These are phyloP conservation scores for Meiosimyza platycephala DNA, from an alignment of 2,888 invertebrate genomes.

Conservation along the genomic window DNA sequence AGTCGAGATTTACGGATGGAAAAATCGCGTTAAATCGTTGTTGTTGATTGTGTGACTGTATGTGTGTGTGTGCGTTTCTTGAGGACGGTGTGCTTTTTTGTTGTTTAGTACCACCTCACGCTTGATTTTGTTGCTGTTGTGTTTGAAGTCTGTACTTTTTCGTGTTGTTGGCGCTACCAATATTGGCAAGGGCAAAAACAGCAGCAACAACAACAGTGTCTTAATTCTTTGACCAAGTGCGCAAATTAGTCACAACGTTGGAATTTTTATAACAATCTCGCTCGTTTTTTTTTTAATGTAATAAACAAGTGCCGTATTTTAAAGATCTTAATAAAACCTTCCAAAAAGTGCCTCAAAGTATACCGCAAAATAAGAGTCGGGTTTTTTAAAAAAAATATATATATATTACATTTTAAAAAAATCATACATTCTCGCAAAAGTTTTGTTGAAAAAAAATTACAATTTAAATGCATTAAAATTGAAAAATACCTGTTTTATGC, in stretches of 20 bases:
- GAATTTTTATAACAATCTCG: slow-evolving; percentile 4
- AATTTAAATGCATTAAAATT: slow-evolving; percentile 5
- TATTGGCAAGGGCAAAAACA: slow-evolving; percentile 9
- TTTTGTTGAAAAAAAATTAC: no score
- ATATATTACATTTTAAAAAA: background rate
- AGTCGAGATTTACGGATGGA: slow-evolving; percentile 64
- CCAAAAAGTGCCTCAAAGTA: no score
- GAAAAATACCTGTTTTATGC: slow-evolving; percentile 41
- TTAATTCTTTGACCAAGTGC: background rate
- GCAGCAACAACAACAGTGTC: slow-evolving; percentile 4
- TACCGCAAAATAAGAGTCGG: background rate
- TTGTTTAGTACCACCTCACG: background rate
- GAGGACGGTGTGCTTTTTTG: background rate
- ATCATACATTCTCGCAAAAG: background rate
- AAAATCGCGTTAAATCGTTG: background rate
- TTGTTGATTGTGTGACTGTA: background rate
- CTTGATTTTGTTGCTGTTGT: slow-evolving; percentile 39
- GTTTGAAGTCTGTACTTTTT: slow-evolving; percentile 50
- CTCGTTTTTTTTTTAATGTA: background rate
- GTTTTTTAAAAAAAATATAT: background rate
- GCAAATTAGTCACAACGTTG: slow-evolving; percentile 32
- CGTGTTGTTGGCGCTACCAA: slow-evolving; percentile 10
- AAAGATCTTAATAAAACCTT: background rate
- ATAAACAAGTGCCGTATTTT: slow-evolving; percentile 26
- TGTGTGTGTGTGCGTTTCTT: no score